Base-by-base conservation (phyloP, 2,888 invertebrate genomes). In the Magallana nippona region DNA sequence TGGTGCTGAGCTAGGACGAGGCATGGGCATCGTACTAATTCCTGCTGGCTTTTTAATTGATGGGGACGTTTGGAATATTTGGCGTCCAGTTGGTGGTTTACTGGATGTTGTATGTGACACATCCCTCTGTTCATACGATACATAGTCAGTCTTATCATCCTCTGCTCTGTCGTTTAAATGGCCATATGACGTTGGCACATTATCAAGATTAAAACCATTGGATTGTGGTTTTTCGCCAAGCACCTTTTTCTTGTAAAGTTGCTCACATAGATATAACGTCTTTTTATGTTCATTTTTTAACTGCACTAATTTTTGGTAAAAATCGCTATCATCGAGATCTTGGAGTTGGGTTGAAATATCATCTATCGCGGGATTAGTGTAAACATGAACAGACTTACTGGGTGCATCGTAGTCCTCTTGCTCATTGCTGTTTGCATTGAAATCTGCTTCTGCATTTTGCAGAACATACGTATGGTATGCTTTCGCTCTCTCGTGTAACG, bases 201-300 rank as follows among this genome's bases (percentile, higher is more conserved):
- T 60, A 60, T 80, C 79, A 79, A 79, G 55, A 11, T 3, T 19
- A 19, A 79, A n/a, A 19, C 79, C 79, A 79, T 79, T 79, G 27
- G 79, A 10, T 22, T 58, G 79, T 55, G 55, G 55, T 63, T 81
- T 17, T 19, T 79, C 27, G 10, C 86, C 86, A 22, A 84, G 79
- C 32, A 90, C 83, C 84, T 92, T 93, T 82, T 93, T 89, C 60
- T 90, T 87, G 84, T 94, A 94, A 5, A 94, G 84, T 82, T 89
- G 89, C 84, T 93, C 93, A 89, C 92, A 93, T 82, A 92, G 88
- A 77, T 91, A 86, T 44, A 94, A 82, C 15, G 93, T 92, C 87
- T 92, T 93, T 83, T 91, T 91, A 82, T 94, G 93, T 84, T 93
- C 93, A 58, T 89, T 89, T 87, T 93, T 94, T 13, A 94, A 87